Evolutionary conservation across 2,113 vertebrate genomes (phyloP).

Genomic region (Piprites chloris): DNA sequence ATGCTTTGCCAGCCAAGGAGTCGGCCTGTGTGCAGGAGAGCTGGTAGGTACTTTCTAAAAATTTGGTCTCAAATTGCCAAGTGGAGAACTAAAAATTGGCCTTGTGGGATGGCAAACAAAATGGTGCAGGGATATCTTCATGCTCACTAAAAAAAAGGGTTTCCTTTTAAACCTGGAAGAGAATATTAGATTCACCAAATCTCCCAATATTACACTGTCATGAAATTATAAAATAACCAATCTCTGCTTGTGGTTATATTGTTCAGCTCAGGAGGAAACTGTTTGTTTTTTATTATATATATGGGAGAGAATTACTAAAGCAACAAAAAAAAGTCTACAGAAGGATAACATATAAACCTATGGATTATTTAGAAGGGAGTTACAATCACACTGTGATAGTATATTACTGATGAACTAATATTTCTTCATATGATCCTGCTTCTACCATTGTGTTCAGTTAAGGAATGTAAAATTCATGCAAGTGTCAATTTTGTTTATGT

Average conservation of each 20-base stretch:
- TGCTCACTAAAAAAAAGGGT: fast-evolving
- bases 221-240: background rate
- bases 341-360: background rate
- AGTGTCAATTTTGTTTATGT: background rate
- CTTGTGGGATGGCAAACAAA: background rate
- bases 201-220: background rate
- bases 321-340: background rate
- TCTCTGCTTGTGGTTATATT: background rate
- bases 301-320: background rate
- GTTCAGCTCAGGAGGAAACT: background rate
- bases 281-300: background rate
- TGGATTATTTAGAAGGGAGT: background rate
- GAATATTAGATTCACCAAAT: background rate
- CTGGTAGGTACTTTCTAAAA: background rate
- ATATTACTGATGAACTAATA: background rate
- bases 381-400: background rate
- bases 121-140: fast-evolving
- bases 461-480: background rate
- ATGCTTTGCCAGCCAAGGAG: background rate
- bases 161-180: background rate
- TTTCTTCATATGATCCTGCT: background rate
- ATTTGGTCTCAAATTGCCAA: background rate
- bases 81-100: background rate
- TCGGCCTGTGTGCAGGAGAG: background rate
- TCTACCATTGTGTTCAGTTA: background rate